Percentiles rank a stretch among this genome's conserved stretches.
phyloP scores from a whole-genome alignment of 2,888 invertebrate genomes.

The Megamerina dolium region DNA sequence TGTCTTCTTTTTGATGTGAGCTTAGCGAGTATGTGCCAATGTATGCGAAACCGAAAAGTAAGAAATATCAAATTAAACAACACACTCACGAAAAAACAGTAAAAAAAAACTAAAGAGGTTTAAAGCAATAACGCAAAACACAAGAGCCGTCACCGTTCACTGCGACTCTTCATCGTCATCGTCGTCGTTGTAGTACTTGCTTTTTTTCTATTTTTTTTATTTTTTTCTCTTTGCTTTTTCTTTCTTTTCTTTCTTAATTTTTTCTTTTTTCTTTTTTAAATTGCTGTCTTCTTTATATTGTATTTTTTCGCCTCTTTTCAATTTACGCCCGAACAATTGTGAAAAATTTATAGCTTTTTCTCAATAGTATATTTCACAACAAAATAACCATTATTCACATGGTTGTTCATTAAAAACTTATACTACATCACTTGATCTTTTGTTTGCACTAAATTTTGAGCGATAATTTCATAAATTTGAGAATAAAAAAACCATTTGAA shows the following conservation, averaged over 20 bases:
- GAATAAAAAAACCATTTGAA: conserved; percentile 13
- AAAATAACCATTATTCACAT: conserved; percentile 1
- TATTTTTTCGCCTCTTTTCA: conserved; percentile 7
- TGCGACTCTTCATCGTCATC: too few relatives aligned
- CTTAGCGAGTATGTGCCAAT: too few relatives aligned
- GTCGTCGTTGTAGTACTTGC: too few relatives aligned
- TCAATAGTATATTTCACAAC: background rate
- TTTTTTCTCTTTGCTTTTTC: conserved; percentile 6
- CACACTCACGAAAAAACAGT: too few relatives aligned
- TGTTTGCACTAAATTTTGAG: conserved; percentile 7
- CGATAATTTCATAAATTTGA: conserved; percentile 7
- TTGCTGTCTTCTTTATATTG: too few relatives aligned
- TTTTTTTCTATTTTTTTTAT: too few relatives aligned
- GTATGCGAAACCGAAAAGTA: too few relatives aligned
- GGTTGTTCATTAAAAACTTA: conserved; percentile 4
- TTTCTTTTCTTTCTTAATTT: conserved; percentile 5
- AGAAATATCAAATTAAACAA: too few relatives aligned
- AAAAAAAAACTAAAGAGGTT: too few relatives aligned
- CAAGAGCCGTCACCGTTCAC: too few relatives aligned
- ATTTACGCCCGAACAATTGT: conserved; percentile 11
- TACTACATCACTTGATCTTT: conserved; percentile 5
- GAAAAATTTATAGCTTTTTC: conserved; percentile 3
- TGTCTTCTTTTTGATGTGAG: too few relatives aligned
- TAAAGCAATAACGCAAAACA: too few relatives aligned
- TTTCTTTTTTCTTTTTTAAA: conserved; percentile 7